Base-by-base conservation (phyloP, 2,113 vertebrate genomes). In the Anhinga rufa region DNA sequence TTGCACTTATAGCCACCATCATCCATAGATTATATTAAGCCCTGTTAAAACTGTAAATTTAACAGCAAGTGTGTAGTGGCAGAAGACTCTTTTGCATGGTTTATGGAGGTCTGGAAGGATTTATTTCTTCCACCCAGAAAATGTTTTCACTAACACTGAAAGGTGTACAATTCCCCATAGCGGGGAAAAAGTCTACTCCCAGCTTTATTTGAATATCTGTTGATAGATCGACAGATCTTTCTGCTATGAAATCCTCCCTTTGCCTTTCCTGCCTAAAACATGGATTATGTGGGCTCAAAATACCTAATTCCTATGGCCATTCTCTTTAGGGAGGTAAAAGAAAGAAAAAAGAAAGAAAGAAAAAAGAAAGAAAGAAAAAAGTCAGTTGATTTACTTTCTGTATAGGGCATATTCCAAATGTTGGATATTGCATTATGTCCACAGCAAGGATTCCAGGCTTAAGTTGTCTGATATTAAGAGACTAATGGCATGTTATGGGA, bases 41-140 rank as follows among this genome's bases (percentile, higher is more conserved):
- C 69, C 82, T 57, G 86, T 84, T 97, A 92, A 96, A 97, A 97
- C 83, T 95, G 90, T 95, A 97, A 97, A 97, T 98, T 96, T 95
- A 75, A 31, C 57, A 92, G 62, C 88, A 57, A 74, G 83, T 58
- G 24, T 78, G 79, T 64, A 82, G 24, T 58, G 44, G 79, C 51
- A 62, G 92, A 94, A 97, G 55, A 68, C 72, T 96, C 91, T 95
- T 97, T 97, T 95, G 57, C 64, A 70, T 97, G 93, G 96, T 98
- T 98, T 96, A 97, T 96, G 82, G 94, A 83, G 61, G 31, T 38
- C 25, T 95, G 83, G 88, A 94, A 96, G 94, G 94, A 98, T 98
- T 98, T 97, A 98, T 96, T 92, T 92, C 81, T 95, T 76, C 69
- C 90, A 74, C 69, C 34, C 31, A 44, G 71, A 95, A 89, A 94